Evolutionary conservation across 2,888 invertebrate species (phyloP).

Genomic region (Lepetodrilus schrolli): DNA sequence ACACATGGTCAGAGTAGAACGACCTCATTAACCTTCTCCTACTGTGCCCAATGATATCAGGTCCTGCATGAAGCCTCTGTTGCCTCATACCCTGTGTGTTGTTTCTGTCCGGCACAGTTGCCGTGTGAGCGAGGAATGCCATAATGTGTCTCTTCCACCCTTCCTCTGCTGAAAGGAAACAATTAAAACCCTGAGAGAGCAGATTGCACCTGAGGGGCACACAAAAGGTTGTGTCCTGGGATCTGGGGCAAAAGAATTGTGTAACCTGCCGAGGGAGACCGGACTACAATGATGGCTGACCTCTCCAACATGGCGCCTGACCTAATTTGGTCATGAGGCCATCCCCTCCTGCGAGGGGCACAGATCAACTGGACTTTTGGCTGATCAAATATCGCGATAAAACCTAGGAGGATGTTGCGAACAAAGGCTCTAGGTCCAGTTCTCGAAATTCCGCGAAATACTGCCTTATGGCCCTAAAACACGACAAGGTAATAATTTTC

Average conservation of each 20-base stretch:
- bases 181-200: neutral
- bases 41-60: neutral
- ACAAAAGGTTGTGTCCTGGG: neutral
- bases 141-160: neutral
- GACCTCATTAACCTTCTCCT: constrained; percentile 18
- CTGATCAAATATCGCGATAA: constrained; percentile 7
- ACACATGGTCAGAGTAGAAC: too few relatives aligned
- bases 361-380: too few relatives aligned
- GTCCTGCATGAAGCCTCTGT: too few relatives aligned
- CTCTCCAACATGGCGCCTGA: constrained; percentile 19
- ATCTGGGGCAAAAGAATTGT: too few relatives aligned
- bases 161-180: neutral
- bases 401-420: neutral
- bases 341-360: neutral
- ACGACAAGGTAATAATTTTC: constrained; percentile 9
- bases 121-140: too few relatives aligned
- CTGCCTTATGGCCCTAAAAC: neutral
- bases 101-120: too few relatives aligned
- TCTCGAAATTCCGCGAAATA: neutral
- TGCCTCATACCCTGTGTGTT: too few relatives aligned
- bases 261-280: too few relatives aligned
- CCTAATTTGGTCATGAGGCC: constrained; percentile 25
- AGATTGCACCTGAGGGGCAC: neutral
- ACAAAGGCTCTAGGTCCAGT: neutral
- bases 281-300: neutral